Evolutionary conservation across 1,140 invertebrate genomes (phyloP).

Genomic region (Lethrus apterus): DNA sequence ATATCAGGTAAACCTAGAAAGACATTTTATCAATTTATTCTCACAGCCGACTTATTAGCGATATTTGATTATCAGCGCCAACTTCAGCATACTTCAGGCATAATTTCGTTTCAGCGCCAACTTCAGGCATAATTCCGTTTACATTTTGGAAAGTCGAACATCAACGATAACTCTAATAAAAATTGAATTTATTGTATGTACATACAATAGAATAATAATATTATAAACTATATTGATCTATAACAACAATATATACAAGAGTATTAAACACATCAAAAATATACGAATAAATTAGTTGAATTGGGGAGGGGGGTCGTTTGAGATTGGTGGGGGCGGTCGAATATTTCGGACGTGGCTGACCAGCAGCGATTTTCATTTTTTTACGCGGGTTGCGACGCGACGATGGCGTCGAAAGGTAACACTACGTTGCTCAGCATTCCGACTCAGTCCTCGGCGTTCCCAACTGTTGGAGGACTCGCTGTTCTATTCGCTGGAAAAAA

Average conservation of each 20-base stretch:
- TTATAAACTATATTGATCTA: slow-evolving; percentile 41
- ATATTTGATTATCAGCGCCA: too few species aligned
- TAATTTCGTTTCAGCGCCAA: too few species aligned
- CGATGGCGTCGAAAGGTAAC: background rate
- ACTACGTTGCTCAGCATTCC: slow-evolving; percentile 23
- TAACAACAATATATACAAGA: slow-evolving; percentile 31
- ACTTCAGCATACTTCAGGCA: too few species aligned
- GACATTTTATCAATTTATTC: too few species aligned
- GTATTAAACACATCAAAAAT: slow-evolving; percentile 16
- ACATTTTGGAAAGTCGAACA: too few species aligned
- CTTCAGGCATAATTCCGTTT: too few species aligned
- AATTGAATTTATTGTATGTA: slow-evolving; percentile 22
- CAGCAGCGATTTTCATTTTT: slow-evolving; percentile 19
- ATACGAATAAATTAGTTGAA: slow-evolving; percentile 20
- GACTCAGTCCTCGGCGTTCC: slow-evolving; percentile 35
- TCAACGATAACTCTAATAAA: too few species aligned
- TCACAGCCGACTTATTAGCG: too few species aligned
- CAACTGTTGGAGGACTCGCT: slow-evolving; percentile 39
- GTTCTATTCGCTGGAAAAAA: slow-evolving; percentile 39
- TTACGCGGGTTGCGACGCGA: too few species aligned
- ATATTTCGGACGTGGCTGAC: slow-evolving; percentile 32
- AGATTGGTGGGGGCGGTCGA: too few species aligned
- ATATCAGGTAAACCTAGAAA: too few species aligned
- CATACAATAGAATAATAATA: slow-evolving; percentile 35
- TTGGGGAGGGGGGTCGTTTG: too few species aligned